Percentiles rank a stretch among this genome's conserved stretches.
phyloP scores from a whole-genome alignment of 2,797 vertebrate genomes.

The Chelidonichthys spinosus region DNA sequence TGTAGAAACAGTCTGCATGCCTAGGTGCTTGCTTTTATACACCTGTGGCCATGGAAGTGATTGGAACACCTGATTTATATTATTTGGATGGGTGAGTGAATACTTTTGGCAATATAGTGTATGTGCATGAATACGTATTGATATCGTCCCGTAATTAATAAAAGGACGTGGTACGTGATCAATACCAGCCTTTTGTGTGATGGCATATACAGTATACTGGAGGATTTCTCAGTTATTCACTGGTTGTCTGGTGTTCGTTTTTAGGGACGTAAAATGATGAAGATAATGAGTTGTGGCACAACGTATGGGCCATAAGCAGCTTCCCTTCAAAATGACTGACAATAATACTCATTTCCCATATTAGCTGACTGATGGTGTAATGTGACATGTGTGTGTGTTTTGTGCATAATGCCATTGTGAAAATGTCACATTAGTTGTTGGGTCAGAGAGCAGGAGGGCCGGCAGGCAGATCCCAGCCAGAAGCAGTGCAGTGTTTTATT shows the following conservation, averaged over 20 bases:
- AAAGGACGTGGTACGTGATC: not conserved
- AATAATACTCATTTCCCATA: conserved; percentile 9
- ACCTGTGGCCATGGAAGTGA: too few species aligned
- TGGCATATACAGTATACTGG: not conserved
- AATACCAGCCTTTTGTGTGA: conserved; percentile 4
- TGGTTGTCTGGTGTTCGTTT: not conserved
- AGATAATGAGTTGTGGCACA: conserved; percentile 1
- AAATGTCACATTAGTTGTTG: conserved; percentile 62
- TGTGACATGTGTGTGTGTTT: conserved; percentile 20
- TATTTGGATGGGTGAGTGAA: too few species aligned
- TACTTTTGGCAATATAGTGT: too few species aligned
- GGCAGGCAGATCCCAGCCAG: conserved; percentile 2
- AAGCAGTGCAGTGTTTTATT: conserved; percentile 30
- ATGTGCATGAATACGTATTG: not conserved
- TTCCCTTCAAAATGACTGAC: not conserved
- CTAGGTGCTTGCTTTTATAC: too few species aligned
- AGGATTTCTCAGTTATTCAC: not conserved
- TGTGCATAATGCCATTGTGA: conserved; percentile 18
- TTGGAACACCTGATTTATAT: too few species aligned
- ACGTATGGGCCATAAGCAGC: not conserved
- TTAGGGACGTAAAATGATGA: not conserved
- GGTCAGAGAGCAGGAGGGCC: conserved; percentile 41
- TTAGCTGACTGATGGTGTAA: conserved; percentile 5
- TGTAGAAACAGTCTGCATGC: too few species aligned
- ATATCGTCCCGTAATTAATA: not conserved